These are phyloP conservation scores for Marmota flaviventris DNA, from an alignment of 2,113 vertebrate genomes.

Conservation along the genomic window DNA sequence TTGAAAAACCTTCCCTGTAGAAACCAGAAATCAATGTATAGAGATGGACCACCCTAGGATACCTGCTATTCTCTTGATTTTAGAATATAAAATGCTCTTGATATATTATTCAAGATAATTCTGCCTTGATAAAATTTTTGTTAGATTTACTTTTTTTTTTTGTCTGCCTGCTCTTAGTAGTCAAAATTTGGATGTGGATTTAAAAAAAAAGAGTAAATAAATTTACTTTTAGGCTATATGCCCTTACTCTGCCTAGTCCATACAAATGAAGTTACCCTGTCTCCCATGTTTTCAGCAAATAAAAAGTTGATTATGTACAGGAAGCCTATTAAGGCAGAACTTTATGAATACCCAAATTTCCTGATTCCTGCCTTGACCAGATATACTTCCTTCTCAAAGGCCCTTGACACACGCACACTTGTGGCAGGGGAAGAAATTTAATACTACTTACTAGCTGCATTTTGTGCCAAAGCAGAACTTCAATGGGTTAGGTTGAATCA, in stretches of 20 bases:
- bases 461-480: slow-evolving; percentile 14
- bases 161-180: neutral
- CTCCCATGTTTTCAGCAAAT: neutral
- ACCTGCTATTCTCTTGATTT: neutral
- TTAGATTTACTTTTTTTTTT: neutral
- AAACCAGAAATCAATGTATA: neutral
- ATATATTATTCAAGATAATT: neutral
- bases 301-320: neutral
- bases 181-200: neutral
- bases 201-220: neutral
- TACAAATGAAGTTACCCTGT: neutral
- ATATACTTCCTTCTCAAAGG: neutral
- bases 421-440: neutral
- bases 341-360: neutral
- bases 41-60: too few relatives aligned
- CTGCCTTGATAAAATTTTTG: neutral
- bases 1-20: neutral
- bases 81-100: neutral
- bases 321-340: neutral
- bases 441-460: neutral
- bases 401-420: neutral
- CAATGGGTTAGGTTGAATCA: neutral
- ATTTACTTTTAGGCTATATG: neutral
- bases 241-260: neutral
- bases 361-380: neutral